Base-by-base conservation (phyloP, 2,113 vertebrate genomes). In the Arenaria interpres region DNA sequence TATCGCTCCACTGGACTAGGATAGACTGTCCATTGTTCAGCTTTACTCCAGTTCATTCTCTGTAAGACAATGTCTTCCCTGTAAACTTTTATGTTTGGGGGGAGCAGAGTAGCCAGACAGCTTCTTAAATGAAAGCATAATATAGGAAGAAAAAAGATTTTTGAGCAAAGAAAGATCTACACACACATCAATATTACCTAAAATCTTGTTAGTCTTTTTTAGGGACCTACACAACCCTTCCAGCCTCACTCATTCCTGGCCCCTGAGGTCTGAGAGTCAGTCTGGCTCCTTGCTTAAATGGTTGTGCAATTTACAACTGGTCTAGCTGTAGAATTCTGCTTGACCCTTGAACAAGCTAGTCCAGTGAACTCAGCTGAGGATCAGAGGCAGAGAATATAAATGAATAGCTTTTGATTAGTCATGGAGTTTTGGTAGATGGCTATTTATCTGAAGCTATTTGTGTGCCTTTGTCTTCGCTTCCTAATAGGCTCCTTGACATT, bases 401-500 rank as follows among this genome's bases (percentile, higher is more conserved):
- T 60, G 9, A 94, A 91, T 62, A 76, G 15, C 4, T 85, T 84
- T 50, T 94, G 74, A 95, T 85, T 91, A 87, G 32, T 79, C n/a
- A 45, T 84, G 64, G 51, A 91, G 48, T 76, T 94, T 68, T 88
- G 39, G 37, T 96, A 88, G 67, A 53, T 2, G 12, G 11, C 19
- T 95, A 33, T 94, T 77, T 94, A 51, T 75, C n/a, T 46, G 0
- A 0, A 88, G n/a, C 5, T 14, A 43, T 66, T 88, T 66, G 21
- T 95, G 85, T 90, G 32, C 60, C 46, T 94, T 82, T 92, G 60
- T 79, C 46, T 82, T 76, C 88, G 21, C 32, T 90, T 90, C 63
- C 67, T 93, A 95, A 93, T 69, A 90, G 60, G 9, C 46, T 94
- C 88, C 74, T 71, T 93, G 69, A 94, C 89, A 93, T 94, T 95